Evolutionary conservation across 92 coral and sea anemone species (phyloP).

Genomic region (Porites lobata): DNA sequence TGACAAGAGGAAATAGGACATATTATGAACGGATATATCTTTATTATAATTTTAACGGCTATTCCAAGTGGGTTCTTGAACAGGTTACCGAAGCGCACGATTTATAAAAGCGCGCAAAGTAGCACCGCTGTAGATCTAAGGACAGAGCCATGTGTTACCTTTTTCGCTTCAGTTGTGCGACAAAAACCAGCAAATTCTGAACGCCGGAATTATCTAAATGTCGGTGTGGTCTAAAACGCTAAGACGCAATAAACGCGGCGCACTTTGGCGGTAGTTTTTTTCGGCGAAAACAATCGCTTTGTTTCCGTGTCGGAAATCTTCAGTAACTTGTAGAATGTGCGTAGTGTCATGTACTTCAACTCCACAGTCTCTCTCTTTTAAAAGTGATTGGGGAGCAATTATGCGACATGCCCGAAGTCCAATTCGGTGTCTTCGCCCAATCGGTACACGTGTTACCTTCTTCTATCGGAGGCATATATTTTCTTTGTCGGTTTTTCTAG

Average conservation of each 20-base stretch:
- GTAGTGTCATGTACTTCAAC: not conserved
- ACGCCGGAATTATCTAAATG: not conserved
- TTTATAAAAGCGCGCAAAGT: not conserved
- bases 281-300: not conserved
- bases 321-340: not conserved
- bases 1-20: not conserved
- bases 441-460: no score
- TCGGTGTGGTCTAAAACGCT: not conserved
- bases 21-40: not conserved
- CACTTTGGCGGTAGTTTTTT: slow-evolving; percentile 12
- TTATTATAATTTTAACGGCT: not conserved
- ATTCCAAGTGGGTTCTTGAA: not conserved
- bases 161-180: not conserved
- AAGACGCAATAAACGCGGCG: not conserved
- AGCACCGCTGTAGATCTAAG: not conserved
- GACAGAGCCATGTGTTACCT: not conserved
- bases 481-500: no score
- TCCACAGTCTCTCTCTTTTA: not conserved
- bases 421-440: no score
- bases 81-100: not conserved
- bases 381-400: no score
- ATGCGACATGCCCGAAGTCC: no score
- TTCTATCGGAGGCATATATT: no score
- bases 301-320: slow-evolving; percentile 4
- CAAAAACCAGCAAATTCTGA: not conserved